Evolutionary conservation across 1,140 invertebrate species (phyloP), one percentile per base, ranked within the genome.

Genomic region (Cydia strobilella): DNA sequence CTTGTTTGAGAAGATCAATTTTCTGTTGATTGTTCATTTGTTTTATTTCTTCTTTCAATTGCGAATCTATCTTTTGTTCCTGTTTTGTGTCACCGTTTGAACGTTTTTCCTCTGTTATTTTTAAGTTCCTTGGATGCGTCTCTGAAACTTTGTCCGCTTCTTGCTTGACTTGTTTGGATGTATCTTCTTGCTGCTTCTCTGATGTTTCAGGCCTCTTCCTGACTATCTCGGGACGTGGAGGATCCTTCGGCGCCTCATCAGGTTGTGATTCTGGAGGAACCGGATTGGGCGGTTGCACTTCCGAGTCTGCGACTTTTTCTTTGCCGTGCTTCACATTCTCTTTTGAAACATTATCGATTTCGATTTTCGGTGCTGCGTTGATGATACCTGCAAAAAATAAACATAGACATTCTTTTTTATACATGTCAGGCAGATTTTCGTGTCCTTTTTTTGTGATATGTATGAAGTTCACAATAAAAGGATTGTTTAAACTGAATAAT

Each of bases 231-330:
- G 65, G 31, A 3, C 20, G 63, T 4, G 63, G 63, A 66, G 23
- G 62, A 63, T 18, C 77, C 73, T 76, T 86, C 86, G 48, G 48
- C 48, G 48, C n/a, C 65, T 91, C 90, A 31, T 85, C 81, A 7
- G 85, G 84, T 23, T 84, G 80, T 0, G 86, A 84, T 76, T 90
- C 87, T 2, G 92, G 93, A 42, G 90, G 86, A 1, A 93, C 83
- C 2, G 92, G 93, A 73, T 93, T 93, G 0, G 93, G 93, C 7
- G 93, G 92, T 78, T 92, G 88, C 7, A 91, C 79, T 84, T 86
- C 88, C 0, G 93, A 93, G 75, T 93, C 91, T 79, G 83, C 79
- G 0, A 83, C 75, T 10, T 79, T 76, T 10, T 79, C 82, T 3
- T 84, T 72, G 18, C 78, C 66, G 35, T 80, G 77, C 20, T 85